A percentile compares a stretch with the other conserved stretches of the same genome.
phyloP scores from a whole-genome alignment of 2,888 invertebrate species.

The Argyra leucocephala region DNA sequence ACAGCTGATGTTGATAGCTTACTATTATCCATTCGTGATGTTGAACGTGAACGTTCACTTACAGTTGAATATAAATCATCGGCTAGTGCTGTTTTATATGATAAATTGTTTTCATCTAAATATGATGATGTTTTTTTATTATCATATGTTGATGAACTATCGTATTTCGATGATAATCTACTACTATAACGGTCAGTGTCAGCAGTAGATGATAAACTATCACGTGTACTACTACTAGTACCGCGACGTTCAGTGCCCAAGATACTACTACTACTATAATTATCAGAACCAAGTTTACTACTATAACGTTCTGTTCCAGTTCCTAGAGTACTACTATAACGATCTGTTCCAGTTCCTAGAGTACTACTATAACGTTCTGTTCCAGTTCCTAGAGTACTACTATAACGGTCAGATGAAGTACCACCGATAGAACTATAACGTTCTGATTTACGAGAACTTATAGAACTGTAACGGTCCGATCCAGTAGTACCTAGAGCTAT shows the following conservation, averaged over 20 bases:
- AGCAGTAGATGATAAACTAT: not conserved
- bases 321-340: not conserved
- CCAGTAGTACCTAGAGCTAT: constrained; percentile 1
- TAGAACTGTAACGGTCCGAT: not conserved
- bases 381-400: not conserved
- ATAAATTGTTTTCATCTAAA: not conserved
- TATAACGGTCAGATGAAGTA: not conserved
- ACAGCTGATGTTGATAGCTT: constrained; percentile 21
- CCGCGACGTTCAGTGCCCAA: not conserved
- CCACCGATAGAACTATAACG: not conserved
- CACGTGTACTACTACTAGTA: not conserved
- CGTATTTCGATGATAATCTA: not conserved
- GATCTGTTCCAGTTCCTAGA: not conserved
- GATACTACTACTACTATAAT: not conserved
- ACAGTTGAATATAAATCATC: constrained; percentile 3
- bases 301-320: not conserved
- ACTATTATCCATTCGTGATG: constrained; percentile 21
- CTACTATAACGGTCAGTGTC: not conserved
- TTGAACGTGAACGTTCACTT: constrained; percentile 23
- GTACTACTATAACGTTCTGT: not conserved
- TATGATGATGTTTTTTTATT: constrained; percentile 11
- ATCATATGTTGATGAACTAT: not conserved
- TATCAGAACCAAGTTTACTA: not conserved
- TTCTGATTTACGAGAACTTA: not conserved
- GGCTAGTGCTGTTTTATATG: not conserved